Conservation (phyloP, 2,888 invertebrate genomes). For the Pandemis corylana region DNA sequence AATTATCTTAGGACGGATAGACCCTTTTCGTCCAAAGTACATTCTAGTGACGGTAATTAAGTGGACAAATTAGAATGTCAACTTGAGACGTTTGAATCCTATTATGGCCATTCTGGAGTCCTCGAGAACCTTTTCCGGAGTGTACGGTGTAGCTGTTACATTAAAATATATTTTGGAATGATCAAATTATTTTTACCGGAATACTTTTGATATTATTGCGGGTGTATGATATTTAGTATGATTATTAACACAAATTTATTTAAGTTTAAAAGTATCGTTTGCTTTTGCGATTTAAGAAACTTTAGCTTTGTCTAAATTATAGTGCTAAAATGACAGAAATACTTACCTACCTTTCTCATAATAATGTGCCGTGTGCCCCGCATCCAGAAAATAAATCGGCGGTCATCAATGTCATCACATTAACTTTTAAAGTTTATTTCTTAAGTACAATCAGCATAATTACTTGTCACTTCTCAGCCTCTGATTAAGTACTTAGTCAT, state of each 20-base stretch:
- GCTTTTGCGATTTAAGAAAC: background rate
- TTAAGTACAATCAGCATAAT: background rate
- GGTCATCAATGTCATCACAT: background rate
- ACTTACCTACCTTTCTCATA: too few relatives aligned
- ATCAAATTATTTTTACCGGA: background rate
- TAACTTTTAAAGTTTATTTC: background rate
- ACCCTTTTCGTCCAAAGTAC: constrained; percentile 11
- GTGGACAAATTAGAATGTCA: constrained; percentile 61
- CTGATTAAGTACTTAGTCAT: background rate
- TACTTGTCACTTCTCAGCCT: background rate
- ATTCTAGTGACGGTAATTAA: constrained; percentile 58
- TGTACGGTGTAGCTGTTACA: background rate
- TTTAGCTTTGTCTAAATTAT: background rate
- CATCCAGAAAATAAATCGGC: background rate
- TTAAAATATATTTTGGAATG: background rate
- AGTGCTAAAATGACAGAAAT: background rate
- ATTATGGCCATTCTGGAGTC: constrained; percentile 40
- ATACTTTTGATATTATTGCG: background rate
- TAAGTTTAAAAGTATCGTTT: background rate
- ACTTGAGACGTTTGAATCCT: constrained; percentile 51
- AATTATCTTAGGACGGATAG: constrained; percentile 19
- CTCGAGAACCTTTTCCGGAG: constrained; percentile 12
- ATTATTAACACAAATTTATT: background rate
- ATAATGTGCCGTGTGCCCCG: background rate
- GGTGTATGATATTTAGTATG: background rate